Percentiles rank a stretch among this genome's conserved stretches.
Evolutionary conservation across 1,140 invertebrate genomes (phyloP).

Genomic region (Papilio dardanus): DNA sequence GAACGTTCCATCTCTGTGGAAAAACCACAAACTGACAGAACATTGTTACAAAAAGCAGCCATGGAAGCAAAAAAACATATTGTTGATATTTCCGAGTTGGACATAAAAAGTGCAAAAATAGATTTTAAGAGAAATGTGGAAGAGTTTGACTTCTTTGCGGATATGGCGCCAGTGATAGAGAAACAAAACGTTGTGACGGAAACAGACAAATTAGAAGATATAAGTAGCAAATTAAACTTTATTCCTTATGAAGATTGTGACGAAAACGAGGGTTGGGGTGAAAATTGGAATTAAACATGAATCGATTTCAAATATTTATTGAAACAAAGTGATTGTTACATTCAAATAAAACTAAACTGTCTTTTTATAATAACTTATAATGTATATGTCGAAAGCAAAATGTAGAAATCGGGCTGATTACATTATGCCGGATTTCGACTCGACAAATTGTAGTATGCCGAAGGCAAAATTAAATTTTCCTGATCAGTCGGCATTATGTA

Average conservation of each 20-base stretch:
- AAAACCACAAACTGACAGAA: conserved; percentile 46
- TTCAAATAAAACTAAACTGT: conserved; percentile 18
- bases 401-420: too few species aligned
- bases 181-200: conserved; percentile 82
- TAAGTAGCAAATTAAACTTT: conserved; percentile 77
- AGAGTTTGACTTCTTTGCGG: conserved; percentile 90
- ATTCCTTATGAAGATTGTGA: conserved; percentile 65
- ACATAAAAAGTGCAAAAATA: conserved; percentile 88
- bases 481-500: too few species aligned
- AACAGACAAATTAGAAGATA: conserved; percentile 47
- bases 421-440: too few species aligned
- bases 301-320: conserved; percentile 43
- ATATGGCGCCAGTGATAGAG: conserved; percentile 92
- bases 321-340: conserved; percentile 31
- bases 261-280: conserved; percentile 75
- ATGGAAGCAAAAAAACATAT: conserved; percentile 79
- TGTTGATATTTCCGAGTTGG: conserved; percentile 86
- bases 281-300: conserved; percentile 69
- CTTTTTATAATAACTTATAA: conserved; percentile 25
- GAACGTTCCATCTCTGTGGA: conserved; percentile 37
- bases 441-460: too few species aligned
- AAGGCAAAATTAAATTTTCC: too few species aligned
- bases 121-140: conserved; percentile 73
- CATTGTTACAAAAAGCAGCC: conserved; percentile 70
- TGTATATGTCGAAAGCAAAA: too few species aligned